Evolutionary conservation across 2,113 vertebrate genomes (phyloP).

Genomic region (Cephalopholis sonnerati): DNA sequence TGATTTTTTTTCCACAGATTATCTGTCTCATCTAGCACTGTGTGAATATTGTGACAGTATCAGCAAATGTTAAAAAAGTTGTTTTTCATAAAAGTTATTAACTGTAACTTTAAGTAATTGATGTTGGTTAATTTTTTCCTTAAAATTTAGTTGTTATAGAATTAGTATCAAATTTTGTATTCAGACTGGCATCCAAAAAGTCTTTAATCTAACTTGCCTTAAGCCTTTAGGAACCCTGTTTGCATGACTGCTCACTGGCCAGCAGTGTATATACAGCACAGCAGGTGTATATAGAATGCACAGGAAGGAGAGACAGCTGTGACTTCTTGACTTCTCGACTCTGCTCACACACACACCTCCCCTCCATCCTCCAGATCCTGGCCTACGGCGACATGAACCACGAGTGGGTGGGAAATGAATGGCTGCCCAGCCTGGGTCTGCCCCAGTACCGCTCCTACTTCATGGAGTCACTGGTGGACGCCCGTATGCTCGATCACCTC

Average conservation of each 20-base stretch:
- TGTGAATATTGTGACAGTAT: too few relatives aligned
- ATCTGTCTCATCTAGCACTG: too few relatives aligned
- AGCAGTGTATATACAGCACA: slow-evolving; percentile 1
- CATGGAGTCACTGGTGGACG: slow-evolving; percentile 96
- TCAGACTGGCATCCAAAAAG: too few relatives aligned
- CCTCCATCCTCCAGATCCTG: slow-evolving; percentile 86
- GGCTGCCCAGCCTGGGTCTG: slow-evolving; percentile 93
- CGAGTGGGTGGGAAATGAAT: slow-evolving; percentile 96
- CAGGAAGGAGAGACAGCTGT: slow-evolving; percentile 12
- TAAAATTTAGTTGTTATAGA: too few relatives aligned
- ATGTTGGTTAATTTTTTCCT: too few relatives aligned
- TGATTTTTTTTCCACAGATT: too few relatives aligned
- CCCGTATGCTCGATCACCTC: slow-evolving; percentile 94
- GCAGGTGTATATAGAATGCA: slow-evolving; percentile 5
- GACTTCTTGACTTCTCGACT: neutral
- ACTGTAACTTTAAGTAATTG: too few relatives aligned
- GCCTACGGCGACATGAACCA: slow-evolving; percentile 97
- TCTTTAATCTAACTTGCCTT: too few relatives aligned
- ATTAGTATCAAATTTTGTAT: too few relatives aligned
- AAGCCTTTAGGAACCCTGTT: too few relatives aligned
- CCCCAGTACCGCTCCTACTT: slow-evolving; percentile 96
- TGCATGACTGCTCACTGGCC: neutral
- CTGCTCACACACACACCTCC: neutral
- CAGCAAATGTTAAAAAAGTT: too few relatives aligned
- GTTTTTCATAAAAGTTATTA: too few relatives aligned